Conservation (phyloP, 2,113 vertebrate species). For the Chaetura pelagica region DNA sequence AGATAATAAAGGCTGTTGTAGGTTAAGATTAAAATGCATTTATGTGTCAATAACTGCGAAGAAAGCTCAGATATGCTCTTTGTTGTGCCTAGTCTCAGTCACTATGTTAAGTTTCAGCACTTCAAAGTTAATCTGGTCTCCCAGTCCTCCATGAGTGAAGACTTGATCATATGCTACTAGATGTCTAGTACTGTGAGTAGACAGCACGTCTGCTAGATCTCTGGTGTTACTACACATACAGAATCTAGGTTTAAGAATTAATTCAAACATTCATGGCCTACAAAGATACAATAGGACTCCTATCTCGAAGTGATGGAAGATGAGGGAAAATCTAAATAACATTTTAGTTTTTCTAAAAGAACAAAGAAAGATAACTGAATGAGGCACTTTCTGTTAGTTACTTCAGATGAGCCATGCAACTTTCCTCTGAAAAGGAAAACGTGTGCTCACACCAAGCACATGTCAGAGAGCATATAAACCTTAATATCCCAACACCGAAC, state of each 20-base stretch:
- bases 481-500: neutral
- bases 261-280: neutral
- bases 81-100: neutral
- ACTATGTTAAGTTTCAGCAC: neutral
- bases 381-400: neutral
- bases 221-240: neutral
- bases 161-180: neutral
- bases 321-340: neutral
- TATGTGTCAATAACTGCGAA: neutral
- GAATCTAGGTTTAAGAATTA: neutral
- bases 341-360: neutral
- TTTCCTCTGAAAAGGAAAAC: neutral
- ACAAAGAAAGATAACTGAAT: neutral
- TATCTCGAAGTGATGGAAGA: neutral
- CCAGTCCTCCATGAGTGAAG: neutral
- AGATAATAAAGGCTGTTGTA: neutral
- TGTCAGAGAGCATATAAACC: neutral
- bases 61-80: neutral
- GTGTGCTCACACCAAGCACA: neutral
- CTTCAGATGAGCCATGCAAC: neutral
- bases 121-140: neutral
- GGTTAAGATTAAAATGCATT: conserved; percentile 18
- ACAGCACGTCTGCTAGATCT: fast-evolving
- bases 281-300: neutral
- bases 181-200: neutral